Evolutionary conservation across 2,888 invertebrate species (phyloP).

Genomic region (Polydrusus tereticollis): DNA sequence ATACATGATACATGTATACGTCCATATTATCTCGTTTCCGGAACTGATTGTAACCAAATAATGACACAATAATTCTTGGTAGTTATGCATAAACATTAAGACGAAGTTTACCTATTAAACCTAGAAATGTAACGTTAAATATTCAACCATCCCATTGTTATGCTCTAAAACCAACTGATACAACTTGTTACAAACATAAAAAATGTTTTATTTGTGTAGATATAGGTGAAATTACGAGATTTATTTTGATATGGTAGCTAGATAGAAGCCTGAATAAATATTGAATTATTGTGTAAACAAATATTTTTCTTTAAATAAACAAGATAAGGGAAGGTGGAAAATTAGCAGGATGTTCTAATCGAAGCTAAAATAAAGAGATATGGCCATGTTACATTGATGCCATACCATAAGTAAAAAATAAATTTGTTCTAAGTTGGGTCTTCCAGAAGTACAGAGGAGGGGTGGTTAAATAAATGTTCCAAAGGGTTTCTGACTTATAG

Average conservation of each 20-base stretch:
- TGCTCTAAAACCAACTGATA: not conserved
- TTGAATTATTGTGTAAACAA: conserved; percentile 6
- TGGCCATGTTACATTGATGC: conserved; percentile 1
- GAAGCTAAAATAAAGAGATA: conserved; percentile 4
- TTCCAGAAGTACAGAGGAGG: too few species aligned
- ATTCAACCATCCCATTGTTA: too few species aligned
- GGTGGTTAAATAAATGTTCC: too few species aligned
- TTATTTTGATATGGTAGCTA: conserved; percentile 12
- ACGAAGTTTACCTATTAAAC: too few species aligned
- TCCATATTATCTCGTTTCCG: too few species aligned
- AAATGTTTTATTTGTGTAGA: conserved; percentile 12
- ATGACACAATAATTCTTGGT: too few species aligned
- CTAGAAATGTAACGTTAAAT: too few species aligned
- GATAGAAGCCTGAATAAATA: conserved; percentile 9
- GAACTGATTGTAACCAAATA: too few species aligned
- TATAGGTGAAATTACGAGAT: conserved; percentile 10
- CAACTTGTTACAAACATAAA: conserved; percentile 10
- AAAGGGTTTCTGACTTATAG: not conserved
- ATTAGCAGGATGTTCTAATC: conserved; percentile 8
- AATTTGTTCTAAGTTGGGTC: not conserved
- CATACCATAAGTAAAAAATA: not conserved
- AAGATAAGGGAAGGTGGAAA: conserved; percentile 11
- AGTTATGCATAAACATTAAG: too few species aligned
- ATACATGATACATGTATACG: too few species aligned
- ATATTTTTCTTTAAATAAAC: conserved; percentile 8